Evolutionary conservation across 92 coral and sea anemone genomes (phyloP).

Genomic region (Phymanthus crucifer): DNA sequence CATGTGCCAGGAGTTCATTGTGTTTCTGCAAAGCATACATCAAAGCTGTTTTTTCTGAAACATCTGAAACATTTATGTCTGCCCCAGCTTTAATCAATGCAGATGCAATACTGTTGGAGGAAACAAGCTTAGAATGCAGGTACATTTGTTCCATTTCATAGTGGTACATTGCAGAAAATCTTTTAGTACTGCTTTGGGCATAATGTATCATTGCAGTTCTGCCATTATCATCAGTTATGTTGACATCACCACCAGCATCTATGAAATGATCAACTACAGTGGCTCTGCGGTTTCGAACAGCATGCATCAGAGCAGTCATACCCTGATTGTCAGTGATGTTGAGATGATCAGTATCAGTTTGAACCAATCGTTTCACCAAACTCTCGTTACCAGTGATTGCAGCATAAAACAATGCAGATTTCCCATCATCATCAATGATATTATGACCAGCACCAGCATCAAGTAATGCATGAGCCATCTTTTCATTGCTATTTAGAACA

Average conservation of each 20-base stretch:
- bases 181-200: neutral
- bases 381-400: neutral
- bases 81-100: neutral
- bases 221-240: neutral
- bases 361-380: neutral
- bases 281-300: neutral
- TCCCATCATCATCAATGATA: neutral
- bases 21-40: neutral
- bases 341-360: neutral
- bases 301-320: neutral
- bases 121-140: too few relatives aligned
- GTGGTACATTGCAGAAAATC: neutral
- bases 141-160: too few relatives aligned
- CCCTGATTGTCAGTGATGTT: neutral
- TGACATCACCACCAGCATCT: neutral
- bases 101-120: neutral
- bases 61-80: neutral
- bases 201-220: neutral
- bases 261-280: neutral
- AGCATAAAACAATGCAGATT: neutral
- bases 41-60: neutral
- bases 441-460: neutral
- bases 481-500: too few relatives aligned
- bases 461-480: neutral
- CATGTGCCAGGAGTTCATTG: neutral